Evolutionary conservation across 2,797 vertebrate genomes (phyloP).

Genomic region (Cyprinella venusta): DNA sequence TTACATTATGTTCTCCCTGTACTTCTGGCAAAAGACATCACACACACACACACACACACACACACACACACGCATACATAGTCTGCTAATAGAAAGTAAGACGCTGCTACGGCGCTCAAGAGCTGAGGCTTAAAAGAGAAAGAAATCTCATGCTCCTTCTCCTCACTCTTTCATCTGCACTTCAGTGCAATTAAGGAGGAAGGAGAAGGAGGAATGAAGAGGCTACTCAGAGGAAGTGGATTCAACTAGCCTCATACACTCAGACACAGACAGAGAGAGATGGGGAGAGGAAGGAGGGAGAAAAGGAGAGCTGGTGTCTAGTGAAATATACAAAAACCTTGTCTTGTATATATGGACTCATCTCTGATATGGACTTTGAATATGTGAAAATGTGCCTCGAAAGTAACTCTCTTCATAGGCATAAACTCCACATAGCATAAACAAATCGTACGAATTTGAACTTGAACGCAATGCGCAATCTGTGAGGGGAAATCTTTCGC

Average conservation of each 20-base stretch:
- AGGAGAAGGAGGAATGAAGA: slow-evolving; percentile 40
- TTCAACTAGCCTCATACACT: slow-evolving; percentile 41
- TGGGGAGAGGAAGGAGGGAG: slow-evolving; percentile 12
- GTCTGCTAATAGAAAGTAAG: slow-evolving; percentile 39
- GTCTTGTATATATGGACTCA: slow-evolving; percentile 1
- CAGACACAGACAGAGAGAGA: neutral
- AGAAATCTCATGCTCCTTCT: slow-evolving; percentile 47
- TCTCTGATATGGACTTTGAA: slow-evolving; percentile 3
- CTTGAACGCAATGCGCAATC: neutral
- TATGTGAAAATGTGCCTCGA: neutral
- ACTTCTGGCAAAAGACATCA: slow-evolving; percentile 29
- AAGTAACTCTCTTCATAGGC: neutral
- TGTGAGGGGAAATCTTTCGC: neutral
- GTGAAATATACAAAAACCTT: slow-evolving; percentile 26
- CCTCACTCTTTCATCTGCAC: slow-evolving; percentile 47
- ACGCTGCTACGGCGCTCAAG: slow-evolving; percentile 16
- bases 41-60: slow-evolving; percentile 8
- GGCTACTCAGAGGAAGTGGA: slow-evolving; percentile 50
- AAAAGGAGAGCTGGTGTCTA: slow-evolving; percentile 13
- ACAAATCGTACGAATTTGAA: neutral
- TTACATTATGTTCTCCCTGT: slow-evolving; percentile 25
- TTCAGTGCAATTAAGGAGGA: slow-evolving; percentile 51
- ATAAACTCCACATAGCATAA: neutral
- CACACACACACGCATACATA: neutral
- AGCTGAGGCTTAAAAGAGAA: slow-evolving; percentile 44